phyloP scores from a whole-genome alignment of 2,888 invertebrate species.

The Helleia helle region DNA sequence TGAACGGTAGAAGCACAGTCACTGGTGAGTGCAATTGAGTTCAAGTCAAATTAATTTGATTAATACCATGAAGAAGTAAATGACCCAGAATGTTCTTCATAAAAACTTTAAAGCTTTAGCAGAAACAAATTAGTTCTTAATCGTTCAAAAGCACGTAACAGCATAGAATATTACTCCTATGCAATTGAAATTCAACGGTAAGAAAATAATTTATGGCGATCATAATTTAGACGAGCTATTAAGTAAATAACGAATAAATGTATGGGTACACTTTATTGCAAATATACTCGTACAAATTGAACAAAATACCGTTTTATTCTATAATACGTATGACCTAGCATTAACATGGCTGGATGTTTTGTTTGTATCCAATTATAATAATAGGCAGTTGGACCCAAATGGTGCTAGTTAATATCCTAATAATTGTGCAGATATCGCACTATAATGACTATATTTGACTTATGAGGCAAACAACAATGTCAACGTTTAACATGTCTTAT shows the following conservation, averaged over 20 bases:
- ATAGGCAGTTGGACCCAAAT: neutral
- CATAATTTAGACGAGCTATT: slow-evolving; percentile 1
- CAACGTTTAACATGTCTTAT: no score
- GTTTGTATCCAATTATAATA: slow-evolving; percentile 2
- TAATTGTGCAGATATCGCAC: neutral
- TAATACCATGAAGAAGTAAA: no score
- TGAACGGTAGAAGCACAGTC: no score
- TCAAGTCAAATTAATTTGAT: no score
- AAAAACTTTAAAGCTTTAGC: no score
- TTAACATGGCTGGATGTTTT: neutral
- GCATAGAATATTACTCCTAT: no score
- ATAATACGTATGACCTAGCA: slow-evolving; percentile 1
- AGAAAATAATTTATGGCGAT: slow-evolving; percentile 1
- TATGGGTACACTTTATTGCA: neutral
- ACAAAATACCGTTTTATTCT: slow-evolving; percentile 4
- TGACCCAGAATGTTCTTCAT: no score
- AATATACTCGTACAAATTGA: slow-evolving; percentile 2
- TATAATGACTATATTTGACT: no score
- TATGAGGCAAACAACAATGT: no score
- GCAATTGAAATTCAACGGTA: neutral
- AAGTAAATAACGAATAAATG: neutral
- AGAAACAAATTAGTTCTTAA: no score
- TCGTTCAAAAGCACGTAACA: no score
- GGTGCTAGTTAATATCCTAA: neutral
- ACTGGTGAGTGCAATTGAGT: no score